A percentile compares a stretch with the other conserved stretches of the same genome.
phyloP scores from a whole-genome alignment of 2,113 vertebrate species.

The Ochotona curzoniae region DNA sequence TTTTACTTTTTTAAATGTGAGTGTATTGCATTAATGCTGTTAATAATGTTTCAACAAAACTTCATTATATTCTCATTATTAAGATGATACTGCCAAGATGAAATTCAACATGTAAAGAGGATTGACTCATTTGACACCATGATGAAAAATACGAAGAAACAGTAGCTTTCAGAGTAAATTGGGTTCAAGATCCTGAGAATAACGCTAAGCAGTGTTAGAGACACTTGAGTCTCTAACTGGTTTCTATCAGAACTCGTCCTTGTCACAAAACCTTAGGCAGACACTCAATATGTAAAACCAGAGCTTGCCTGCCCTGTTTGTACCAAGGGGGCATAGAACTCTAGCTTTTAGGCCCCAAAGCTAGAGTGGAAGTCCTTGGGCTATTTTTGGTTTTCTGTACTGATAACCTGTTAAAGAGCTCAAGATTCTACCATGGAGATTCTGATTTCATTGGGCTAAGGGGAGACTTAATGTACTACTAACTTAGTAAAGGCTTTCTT shows the following conservation, averaged over 20 bases:
- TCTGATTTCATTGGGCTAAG: background rate
- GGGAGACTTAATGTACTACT: background rate
- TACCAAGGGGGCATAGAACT: accelerated
- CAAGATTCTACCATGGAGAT: background rate
- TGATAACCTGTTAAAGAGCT: background rate
- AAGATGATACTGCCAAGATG: constrained; percentile 15
- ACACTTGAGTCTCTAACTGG: background rate
- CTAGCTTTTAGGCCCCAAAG: background rate
- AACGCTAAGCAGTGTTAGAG: background rate
- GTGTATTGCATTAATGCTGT: constrained; percentile 19
- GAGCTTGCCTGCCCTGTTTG: too few relatives aligned
- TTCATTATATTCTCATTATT: constrained; percentile 23
- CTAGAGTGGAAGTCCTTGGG: background rate
- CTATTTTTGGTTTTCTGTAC: too few relatives aligned
- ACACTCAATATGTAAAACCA: background rate
- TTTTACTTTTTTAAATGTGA: constrained; percentile 67
- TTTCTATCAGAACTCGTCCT: background rate
- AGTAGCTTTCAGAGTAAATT: constrained; percentile 17
- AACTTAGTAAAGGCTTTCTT: background rate
- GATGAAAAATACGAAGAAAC: background rate
- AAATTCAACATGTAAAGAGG: constrained; percentile 10
- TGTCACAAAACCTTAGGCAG: background rate
- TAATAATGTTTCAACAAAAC: constrained; percentile 47
- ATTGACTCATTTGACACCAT: background rate
- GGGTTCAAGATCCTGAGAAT: background rate